These are phyloP conservation scores for Dilophus febrilis DNA, from an alignment of 2,888 invertebrate genomes.

Conservation along the genomic window DNA sequence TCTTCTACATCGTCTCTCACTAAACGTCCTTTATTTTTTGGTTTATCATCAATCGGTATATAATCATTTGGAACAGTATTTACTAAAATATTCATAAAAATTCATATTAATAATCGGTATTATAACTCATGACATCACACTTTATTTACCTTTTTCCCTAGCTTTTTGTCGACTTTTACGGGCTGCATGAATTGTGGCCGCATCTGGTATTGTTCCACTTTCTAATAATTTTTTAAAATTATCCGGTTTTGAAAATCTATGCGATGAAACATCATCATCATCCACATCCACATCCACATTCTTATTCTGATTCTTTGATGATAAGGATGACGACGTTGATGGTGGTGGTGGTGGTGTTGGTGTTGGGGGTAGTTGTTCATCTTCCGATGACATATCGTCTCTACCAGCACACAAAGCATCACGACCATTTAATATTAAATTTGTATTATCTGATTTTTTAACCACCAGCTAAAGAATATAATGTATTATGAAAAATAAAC, in stretches of 20 bases:
- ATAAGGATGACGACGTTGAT: too few species aligned
- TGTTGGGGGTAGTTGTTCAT: too few species aligned
- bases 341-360: too few species aligned
- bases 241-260: slow-evolving; percentile 45
- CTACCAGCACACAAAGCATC: slow-evolving; percentile 67
- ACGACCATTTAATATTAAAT: slow-evolving; percentile 55
- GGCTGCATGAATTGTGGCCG: slow-evolving; percentile 93
- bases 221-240: slow-evolving; percentile 64
- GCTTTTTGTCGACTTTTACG: slow-evolving; percentile 89
- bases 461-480: slow-evolving; percentile 35
- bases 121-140: background rate
- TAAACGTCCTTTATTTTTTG: slow-evolving; percentile 43
- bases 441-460: slow-evolving; percentile 38
- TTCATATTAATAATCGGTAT: background rate
- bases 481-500: background rate
- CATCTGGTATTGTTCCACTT: slow-evolving; percentile 90
- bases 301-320: too few species aligned
- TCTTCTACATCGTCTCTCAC: slow-evolving; percentile 70
- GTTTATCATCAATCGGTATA: slow-evolving; percentile 2
- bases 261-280: slow-evolving; percentile 32
- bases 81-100: slow-evolving; percentile 16
- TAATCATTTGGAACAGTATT: slow-evolving; percentile 41
- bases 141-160: slow-evolving; percentile 48
- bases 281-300: slow-evolving; percentile 27
- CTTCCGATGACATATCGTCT: slow-evolving; percentile 44